Base-by-base conservation (phyloP, 2,888 invertebrate species). In the Furcula furcula region DNA sequence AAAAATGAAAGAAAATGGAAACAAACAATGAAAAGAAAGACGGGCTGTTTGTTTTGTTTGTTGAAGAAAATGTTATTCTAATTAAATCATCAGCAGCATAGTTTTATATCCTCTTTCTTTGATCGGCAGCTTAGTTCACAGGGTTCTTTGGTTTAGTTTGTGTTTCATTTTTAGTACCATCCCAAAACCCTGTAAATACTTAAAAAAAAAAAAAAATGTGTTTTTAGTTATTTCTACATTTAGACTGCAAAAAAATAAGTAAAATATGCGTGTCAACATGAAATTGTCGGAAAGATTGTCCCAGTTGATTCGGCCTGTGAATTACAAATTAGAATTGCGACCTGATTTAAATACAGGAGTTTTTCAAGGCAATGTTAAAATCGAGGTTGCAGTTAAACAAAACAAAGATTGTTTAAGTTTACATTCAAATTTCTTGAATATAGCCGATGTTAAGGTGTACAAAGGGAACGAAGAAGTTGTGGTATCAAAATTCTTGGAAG, bases 371-470 rank as follows among this genome's bases (percentile, higher is more conserved):
- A 65, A 45, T 15, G 85, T 86, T 4, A 65, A 65, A 48, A 88
- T 89, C 16, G 52, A 72, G 7, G 51, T 91, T 3, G 55, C 71
- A 28, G 62, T 90, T 2, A 62, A 74, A 12, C 63, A 84, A 46
- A 60, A 70, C 5, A 80, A 78, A n/a, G 67, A 76, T 13, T 72
- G 69, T 34, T 55, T 92, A n/a, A 76, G 89, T 28, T 68, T 94
- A 6, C 92, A 94, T 60, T 76, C 87, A 15, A 90, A 93, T 42
- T 84, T 86, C 47, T 69, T 94, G 46, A 84, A 87, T 25, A 90
- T 94, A 22, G 79, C 54, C 14, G 55, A 76, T 44, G 69, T 85
- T 1, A 73, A 67, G 52, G 72, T 88, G 1, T 65, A 40, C 19
- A 76, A 66, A 53, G 61, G 51, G 14, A 54, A 49, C 4, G 46